Percentiles rank a stretch among this genome's conserved stretches.
These are phyloP conservation scores for Dorcus hopei DNA, from an alignment of 2,888 invertebrate species.

Conservation along the genomic window DNA sequence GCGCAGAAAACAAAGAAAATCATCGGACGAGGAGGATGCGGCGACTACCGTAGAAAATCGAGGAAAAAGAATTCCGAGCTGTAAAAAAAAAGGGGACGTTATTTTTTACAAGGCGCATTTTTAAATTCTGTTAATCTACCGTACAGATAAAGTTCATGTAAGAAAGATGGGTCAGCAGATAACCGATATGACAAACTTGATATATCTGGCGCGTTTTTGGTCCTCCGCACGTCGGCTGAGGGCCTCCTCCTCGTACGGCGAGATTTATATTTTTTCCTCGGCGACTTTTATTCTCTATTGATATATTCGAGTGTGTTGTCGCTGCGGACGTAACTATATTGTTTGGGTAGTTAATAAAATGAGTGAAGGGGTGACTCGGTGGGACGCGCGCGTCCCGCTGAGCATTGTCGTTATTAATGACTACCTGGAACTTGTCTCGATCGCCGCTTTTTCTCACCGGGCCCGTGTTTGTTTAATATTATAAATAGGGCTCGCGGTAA, in stretches of 20 bases:
- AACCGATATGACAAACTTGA: conserved; percentile 32
- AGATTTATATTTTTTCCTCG: conserved; percentile 21
- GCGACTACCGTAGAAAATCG: not conserved
- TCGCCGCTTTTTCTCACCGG: conserved; percentile 7
- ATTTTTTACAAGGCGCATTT: conserved; percentile 20
- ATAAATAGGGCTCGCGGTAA: conserved; percentile 9
- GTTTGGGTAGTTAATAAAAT: conserved; percentile 27
- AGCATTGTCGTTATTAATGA: conserved; percentile 34
- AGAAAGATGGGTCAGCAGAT: conserved; percentile 26
- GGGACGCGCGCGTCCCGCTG: conserved; percentile 27
- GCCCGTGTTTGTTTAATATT: conserved; percentile 14
- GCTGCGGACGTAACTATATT: conserved; percentile 25
- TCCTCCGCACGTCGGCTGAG: not conserved
- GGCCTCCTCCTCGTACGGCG: not conserved
- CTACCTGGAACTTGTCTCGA: conserved; percentile 28
- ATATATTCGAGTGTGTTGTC: conserved; percentile 26
- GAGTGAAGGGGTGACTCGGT: conserved; percentile 28
- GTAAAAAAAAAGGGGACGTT: conserved; percentile 1
- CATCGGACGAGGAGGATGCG: not conserved
- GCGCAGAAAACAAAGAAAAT: too few species aligned
- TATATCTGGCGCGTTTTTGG: conserved; percentile 23
- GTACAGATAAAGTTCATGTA: conserved; percentile 28
- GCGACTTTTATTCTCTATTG: conserved; percentile 24
- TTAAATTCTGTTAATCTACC: conserved; percentile 32
- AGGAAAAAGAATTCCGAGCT: not conserved